Conservation (phyloP, 2,113 vertebrate species). For the Tamias sibiricus region DNA sequence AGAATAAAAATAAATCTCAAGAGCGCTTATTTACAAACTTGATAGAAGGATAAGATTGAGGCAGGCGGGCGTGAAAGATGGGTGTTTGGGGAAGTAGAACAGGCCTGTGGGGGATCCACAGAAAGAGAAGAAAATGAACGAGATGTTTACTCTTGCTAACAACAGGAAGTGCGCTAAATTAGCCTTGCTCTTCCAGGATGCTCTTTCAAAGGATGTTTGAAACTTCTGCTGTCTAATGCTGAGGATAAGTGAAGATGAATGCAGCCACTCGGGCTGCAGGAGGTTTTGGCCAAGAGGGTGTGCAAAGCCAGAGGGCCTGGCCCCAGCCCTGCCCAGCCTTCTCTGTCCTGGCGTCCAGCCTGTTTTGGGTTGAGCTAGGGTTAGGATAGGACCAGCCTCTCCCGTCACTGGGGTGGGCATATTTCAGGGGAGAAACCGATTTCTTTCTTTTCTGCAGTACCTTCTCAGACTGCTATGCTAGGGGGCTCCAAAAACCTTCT, state of each 20-base stretch:
- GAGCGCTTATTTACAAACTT: constrained; percentile 86
- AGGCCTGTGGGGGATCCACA: not conserved
- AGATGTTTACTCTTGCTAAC: constrained; percentile 79
- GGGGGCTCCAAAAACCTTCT: not conserved
- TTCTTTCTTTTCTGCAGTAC: not conserved
- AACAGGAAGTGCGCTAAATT: constrained; percentile 64
- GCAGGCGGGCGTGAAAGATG: constrained; percentile 67
- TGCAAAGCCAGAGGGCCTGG: not conserved
- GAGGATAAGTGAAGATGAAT: not conserved
- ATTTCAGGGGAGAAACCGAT: not conserved
- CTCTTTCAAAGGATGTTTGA: constrained; percentile 75
- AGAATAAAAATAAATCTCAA: constrained; percentile 91
- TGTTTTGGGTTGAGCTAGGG: not conserved
- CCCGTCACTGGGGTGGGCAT: not conserved
- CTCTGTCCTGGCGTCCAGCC: not conserved
- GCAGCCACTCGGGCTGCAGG: not conserved
- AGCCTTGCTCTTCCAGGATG: constrained; percentile 71
- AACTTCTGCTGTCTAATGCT: constrained; percentile 47
- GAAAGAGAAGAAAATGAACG: not conserved
- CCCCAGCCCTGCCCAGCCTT: not conserved
- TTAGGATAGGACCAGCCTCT: not conserved
- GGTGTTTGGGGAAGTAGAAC: constrained; percentile 56
- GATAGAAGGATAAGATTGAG: constrained; percentile 82
- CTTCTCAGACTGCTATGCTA: not conserved
- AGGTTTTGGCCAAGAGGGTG: not conserved